phyloP scores from a whole-genome alignment of 2,888 invertebrate species.

The Unio delphinus region DNA sequence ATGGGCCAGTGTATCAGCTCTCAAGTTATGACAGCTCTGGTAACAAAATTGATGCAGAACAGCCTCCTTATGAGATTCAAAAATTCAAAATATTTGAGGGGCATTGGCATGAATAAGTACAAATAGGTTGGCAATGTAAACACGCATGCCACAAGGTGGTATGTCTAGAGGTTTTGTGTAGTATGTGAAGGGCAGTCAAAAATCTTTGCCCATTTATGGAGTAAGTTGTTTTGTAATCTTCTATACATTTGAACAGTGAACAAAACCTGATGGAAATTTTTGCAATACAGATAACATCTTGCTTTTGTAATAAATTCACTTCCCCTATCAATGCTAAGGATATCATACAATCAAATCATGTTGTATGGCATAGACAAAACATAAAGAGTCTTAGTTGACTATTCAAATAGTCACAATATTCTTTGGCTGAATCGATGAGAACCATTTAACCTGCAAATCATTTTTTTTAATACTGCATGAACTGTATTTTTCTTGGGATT shows the following conservation, averaged over 20 bases:
- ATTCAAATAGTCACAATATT: conserved; percentile 7
- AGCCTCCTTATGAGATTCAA: conserved; percentile 8
- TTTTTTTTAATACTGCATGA: too few species aligned
- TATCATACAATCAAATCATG: conserved; percentile 20
- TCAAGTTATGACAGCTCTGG: conserved; percentile 11
- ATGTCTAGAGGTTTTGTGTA: too few species aligned
- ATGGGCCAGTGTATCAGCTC: conserved; percentile 10
- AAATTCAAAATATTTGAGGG: conserved; percentile 7
- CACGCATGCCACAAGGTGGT: too few species aligned
- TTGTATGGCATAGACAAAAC: conserved; percentile 7
- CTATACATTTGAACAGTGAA: conserved; percentile 19
- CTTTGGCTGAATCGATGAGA: not conserved
- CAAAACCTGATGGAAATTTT: conserved; percentile 20
- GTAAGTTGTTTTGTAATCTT: conserved; percentile 17
- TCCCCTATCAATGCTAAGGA: conserved; percentile 18
- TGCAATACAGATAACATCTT: conserved; percentile 17
- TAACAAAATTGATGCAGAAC: conserved; percentile 8
- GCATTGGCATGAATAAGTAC: too few species aligned
- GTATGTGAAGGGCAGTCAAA: too few species aligned
- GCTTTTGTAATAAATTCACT: conserved; percentile 22
- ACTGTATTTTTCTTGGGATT: too few species aligned
- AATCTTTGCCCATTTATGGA: conserved; percentile 15
- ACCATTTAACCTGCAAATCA: too few species aligned
- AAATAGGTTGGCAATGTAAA: too few species aligned
- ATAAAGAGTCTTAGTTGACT: conserved; percentile 10